Percentiles rank a stretch among this genome's conserved stretches.
phyloP scores from a whole-genome alignment of 1,140 invertebrate genomes.

The Oncopodura yosiiana region DNA sequence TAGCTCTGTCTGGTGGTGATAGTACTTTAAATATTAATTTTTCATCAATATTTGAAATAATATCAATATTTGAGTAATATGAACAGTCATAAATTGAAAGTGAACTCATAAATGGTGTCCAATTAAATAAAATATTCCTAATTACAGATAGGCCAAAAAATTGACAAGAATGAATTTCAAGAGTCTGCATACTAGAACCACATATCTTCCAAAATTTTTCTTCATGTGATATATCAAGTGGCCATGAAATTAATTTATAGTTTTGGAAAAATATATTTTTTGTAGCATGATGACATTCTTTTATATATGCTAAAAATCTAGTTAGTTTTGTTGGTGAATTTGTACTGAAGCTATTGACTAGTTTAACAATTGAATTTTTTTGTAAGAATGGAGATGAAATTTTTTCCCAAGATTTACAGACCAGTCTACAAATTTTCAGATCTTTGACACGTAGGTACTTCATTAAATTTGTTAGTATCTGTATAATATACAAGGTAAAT shows the following conservation, averaged over 20 bases:
- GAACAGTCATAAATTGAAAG: slow-evolving; percentile 15
- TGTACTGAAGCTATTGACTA: background rate
- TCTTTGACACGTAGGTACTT: slow-evolving; percentile 11
- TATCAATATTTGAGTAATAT: slow-evolving; percentile 9
- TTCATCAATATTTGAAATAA: background rate
- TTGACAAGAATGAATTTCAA: slow-evolving; percentile 8
- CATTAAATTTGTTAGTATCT: slow-evolving; percentile 16
- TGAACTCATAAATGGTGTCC: slow-evolving; percentile 8
- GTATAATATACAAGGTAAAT: background rate
- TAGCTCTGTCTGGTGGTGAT: too few relatives aligned
- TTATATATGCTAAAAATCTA: background rate
- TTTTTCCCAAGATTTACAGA: slow-evolving; percentile 10
- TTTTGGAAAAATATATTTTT: slow-evolving; percentile 12
- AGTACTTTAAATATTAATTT: background rate
- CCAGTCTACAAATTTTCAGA: slow-evolving; percentile 2
- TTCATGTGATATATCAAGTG: slow-evolving; percentile 1
- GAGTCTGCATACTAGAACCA: slow-evolving; percentile 11
- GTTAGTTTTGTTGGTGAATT: slow-evolving; percentile 4
- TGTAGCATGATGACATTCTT: background rate
- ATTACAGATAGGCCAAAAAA: slow-evolving; percentile 14
- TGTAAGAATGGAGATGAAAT: slow-evolving; percentile 10
- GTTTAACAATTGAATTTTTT: slow-evolving; percentile 8
- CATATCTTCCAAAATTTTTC: slow-evolving; percentile 13
- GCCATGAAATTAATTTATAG: slow-evolving; percentile 12
- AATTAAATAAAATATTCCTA: slow-evolving; percentile 13